Evolutionary conservation across 2,113 vertebrate species (phyloP).

Genomic region (Charina bottae): DNA sequence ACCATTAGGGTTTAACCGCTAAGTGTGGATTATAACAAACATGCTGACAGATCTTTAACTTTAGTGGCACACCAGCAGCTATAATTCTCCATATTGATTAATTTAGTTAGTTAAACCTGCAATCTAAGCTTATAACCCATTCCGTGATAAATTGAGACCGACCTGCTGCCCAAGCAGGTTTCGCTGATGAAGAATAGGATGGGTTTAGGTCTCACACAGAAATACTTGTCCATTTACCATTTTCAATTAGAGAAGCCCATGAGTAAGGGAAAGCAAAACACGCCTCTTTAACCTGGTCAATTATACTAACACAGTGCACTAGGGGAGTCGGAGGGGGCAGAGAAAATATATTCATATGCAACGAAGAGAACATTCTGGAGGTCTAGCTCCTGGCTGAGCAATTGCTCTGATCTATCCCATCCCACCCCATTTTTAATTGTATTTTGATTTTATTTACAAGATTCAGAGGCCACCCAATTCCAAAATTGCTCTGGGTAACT

Average conservation of each 20-base stretch:
- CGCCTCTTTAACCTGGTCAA: conserved; percentile 57
- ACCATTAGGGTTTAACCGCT: conserved; percentile 63
- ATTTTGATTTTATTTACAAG: no score
- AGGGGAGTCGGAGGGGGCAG: background rate
- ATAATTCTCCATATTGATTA: conserved; percentile 72
- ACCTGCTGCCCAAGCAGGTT: conserved; percentile 67
- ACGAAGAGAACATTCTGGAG: background rate
- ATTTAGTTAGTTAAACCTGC: conserved; percentile 73
- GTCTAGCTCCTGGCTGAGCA: background rate
- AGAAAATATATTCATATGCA: background rate
- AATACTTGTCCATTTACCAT: conserved; percentile 66
- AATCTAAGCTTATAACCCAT: conserved; percentile 67
- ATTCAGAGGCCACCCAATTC: no score
- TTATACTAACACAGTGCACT: conserved; percentile 37
- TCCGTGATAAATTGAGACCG: conserved; percentile 68
- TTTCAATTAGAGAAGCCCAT: conserved; percentile 64
- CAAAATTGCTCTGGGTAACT: no score
- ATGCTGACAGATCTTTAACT: conserved; percentile 66
- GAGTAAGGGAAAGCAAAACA: conserved; percentile 63
- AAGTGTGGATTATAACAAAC: conserved; percentile 66
- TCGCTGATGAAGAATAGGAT: conserved; percentile 68
- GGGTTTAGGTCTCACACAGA: conserved; percentile 56
- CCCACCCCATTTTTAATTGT: no score
- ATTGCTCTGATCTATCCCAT: background rate
- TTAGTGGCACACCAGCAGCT: conserved; percentile 66